Percentiles rank a stretch among this genome's conserved stretches.
These are phyloP conservation scores for Thryonomys swinderianus DNA, from an alignment of 2,113 vertebrate species.

Conservation along the genomic window DNA sequence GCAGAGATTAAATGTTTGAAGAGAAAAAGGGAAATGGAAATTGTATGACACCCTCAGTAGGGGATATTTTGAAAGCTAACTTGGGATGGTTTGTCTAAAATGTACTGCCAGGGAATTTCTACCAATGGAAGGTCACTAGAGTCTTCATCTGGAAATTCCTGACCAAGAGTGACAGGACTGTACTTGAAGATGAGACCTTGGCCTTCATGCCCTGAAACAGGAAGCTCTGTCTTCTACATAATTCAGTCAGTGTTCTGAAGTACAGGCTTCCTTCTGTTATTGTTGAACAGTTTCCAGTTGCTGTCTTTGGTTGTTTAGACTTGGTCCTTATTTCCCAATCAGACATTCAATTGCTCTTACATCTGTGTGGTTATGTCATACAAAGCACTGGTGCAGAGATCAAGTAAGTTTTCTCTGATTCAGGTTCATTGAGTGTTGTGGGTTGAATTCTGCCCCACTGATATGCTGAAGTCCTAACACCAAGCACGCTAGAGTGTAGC, in stretches of 20 bases:
- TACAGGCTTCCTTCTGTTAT: not conserved
- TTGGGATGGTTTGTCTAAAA: conserved; percentile 63
- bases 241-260: not conserved
- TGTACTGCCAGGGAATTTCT: conserved; percentile 28
- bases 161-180: not conserved
- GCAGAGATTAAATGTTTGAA: conserved; percentile 62
- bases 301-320: conserved; percentile 1
- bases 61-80: conserved; percentile 74
- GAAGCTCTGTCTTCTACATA: too few relatives aligned
- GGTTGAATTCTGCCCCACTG: not conserved
- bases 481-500: not conserved
- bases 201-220: not conserved
- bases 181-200: not conserved
- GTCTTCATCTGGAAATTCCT: conserved; percentile 37
- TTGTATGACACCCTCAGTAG: conserved; percentile 33
- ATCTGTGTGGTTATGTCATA: not conserved
- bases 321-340: conserved; percentile 10
- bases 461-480: not conserved
- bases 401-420: conserved; percentile 24
- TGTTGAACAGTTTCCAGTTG: conserved; percentile 30
- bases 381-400: not conserved
- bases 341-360: not conserved
- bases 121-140: not conserved
- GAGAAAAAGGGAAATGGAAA: conserved; percentile 69
- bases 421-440: not conserved